Base-by-base conservation (phyloP, 1,140 invertebrate genomes). In the Temnothorax nylanderi region DNA sequence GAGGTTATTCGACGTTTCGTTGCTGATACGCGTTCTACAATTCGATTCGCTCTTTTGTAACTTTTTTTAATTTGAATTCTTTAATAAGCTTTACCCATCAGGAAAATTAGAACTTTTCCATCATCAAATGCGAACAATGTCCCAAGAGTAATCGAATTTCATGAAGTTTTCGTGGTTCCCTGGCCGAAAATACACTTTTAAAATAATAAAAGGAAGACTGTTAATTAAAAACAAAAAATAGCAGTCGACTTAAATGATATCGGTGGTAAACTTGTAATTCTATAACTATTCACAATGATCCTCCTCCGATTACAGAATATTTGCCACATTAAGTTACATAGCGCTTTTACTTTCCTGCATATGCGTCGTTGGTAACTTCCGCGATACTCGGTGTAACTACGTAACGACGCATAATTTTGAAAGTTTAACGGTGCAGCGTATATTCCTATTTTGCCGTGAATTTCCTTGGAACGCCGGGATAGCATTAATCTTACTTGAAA, bases 1-100 rank as follows among this genome's bases (percentile, higher is more conserved):
- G 88, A 91, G 89, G 89, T 91, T 88, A 77, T 81, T 41, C 88
- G 86, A 88, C 87, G 88, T 90, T 90, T 82, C 60, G 67, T 58
- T 77, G 47, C 62, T 71, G 80, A 88, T 90, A 64, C 77, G 5
- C 41, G 26, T 37, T 16, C 56, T 21, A 71, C 26, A 11, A 13
- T 54, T 4, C 34, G 69, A 58, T 54, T 54, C 56, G 4, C 21
- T n/a, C 32, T 69, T 44, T 51, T 44, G 3, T 60, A 16, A 5
- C 11, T 11, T 49, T 69, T 26, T 47, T 78, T 26, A 51, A 41
- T 69, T 80, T 32, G 8, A 34, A 56, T 82, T 21, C 13, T 56
- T n/a, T 67, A 44, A 71, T 34, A 26, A 56, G 49, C 41, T 37
- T 44, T 34, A 47, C 41, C n/a, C 8, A 71, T 71, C 41, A 2